Base-by-base conservation (phyloP, 2,113 vertebrate genomes). In the Paralichthys olivaceus region DNA sequence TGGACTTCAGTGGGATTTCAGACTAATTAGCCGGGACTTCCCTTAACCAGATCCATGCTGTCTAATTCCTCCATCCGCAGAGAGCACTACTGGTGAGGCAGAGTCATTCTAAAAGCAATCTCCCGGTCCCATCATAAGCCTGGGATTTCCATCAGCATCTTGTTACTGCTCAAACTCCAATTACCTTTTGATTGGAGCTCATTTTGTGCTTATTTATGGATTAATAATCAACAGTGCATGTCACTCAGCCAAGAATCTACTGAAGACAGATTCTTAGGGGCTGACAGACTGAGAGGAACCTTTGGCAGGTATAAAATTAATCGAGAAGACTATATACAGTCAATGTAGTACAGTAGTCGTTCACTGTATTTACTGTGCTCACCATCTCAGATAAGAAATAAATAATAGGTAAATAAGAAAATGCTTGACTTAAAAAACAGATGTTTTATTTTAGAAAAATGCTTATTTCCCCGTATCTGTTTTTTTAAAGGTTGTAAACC, bases 131-230 rank as follows among this genome's bases (percentile, higher is more conserved):
- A 72, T 81, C 75, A 76, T 72, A 78, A 64, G 72, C 26, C 58
- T 55, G 51, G 62, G 80, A 79, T 69, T 83, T 90, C 77, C 86
- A 90, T 90, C 84, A 85, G 81, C 79, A 75, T 87, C 70, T 76
- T 72, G 77, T 87, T 90, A 80, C 59, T 72, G 73, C 79, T 84
- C 80, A 83, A 70, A 12, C 47, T 34, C 45, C 74, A 85, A 89
- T 89, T 72, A 80, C 34, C 49, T 74, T 66, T 66, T 84, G 87
- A 91, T 89, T 84, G 59, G 69, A 66, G 65, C 79, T 86, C 75
- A 75, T 77, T 89, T 79, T 84, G 34, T 37, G 56, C 75, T 62
- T 89, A 86, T 87, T 87, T 80, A 80, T 75, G 76, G 67, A 34
- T 74, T 81, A 69, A 80, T 81, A 67, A 79, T 73, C 29, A 64